Percentiles rank a stretch among this genome's conserved stretches.
Evolutionary conservation across 2,888 invertebrate species (phyloP).

Genomic region (Protophormia terraenovae): DNA sequence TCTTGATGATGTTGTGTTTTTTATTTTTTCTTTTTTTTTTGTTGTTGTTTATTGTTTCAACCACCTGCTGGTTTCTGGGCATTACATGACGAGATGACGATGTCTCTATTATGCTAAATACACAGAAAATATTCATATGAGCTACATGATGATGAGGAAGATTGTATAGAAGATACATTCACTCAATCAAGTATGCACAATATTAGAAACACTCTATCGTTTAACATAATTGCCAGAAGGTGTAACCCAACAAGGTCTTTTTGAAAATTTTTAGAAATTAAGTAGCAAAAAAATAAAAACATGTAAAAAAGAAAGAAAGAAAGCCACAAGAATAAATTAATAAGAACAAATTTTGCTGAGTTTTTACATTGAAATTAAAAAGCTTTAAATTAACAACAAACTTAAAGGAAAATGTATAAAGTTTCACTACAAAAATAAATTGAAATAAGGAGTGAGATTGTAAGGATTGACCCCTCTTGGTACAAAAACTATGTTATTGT

Average conservation of each 20-base stretch:
- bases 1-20: slow-evolving; percentile 20
- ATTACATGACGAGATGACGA: slow-evolving; percentile 11
- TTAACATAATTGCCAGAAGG: background rate
- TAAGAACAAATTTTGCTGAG: slow-evolving; percentile 5
- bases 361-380: slow-evolving; percentile 6
- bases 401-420: background rate
- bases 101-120: slow-evolving; percentile 20
- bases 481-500: too few species aligned
- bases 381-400: slow-evolving; percentile 2
- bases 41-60: background rate
- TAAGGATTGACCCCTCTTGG: too few species aligned
- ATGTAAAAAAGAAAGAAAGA: background rate
- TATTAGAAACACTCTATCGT: background rate
- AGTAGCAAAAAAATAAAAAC: too few species aligned
- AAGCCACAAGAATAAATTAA: background rate
- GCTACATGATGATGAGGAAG: background rate
- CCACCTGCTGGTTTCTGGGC: slow-evolving; percentile 52
- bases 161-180: background rate
- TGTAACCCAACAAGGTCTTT: background rate
- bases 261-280: too few species aligned
- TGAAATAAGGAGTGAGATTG: too few species aligned
- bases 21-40: background rate
- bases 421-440: background rate
- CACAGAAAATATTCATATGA: background rate
- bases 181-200: background rate